phyloP scores from a whole-genome alignment of 1,140 invertebrate genomes.

The Nymphalis io region DNA sequence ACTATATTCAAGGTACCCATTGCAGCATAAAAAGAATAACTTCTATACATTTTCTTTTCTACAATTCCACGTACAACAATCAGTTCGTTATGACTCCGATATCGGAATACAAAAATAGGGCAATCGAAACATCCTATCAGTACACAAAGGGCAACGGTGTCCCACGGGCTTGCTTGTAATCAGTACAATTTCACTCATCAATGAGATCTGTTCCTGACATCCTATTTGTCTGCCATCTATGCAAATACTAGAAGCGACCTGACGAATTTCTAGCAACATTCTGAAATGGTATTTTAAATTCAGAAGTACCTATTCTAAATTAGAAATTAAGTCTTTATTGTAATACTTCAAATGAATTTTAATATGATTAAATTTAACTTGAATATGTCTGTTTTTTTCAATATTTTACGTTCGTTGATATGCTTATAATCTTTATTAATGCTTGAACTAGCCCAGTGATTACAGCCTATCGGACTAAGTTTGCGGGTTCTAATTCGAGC shows the following conservation, averaged over 20 bases:
- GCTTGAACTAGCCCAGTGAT: too few relatives aligned
- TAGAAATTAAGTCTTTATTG: background rate
- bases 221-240: constrained; percentile 58
- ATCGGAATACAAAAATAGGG: constrained; percentile 11
- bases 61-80: background rate
- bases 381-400: too few relatives aligned
- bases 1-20: background rate
- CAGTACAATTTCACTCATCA: constrained; percentile 62
- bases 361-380: too few relatives aligned
- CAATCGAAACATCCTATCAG: constrained; percentile 5
- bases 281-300: constrained; percentile 13
- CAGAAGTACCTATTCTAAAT: background rate
- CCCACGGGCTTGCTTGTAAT: constrained; percentile 41
- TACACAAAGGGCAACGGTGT: constrained; percentile 8
- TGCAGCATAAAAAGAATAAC: background rate
- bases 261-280: constrained; percentile 28
- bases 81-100: constrained; percentile 4
- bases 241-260: constrained; percentile 46
- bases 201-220: constrained; percentile 53
- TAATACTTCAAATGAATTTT: background rate
- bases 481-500: too few relatives aligned
- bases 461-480: too few relatives aligned
- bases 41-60: background rate
- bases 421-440: too few relatives aligned
- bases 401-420: too few relatives aligned